Conservation (phyloP, 1,140 invertebrate species). For the Cyclina sinensis region DNA sequence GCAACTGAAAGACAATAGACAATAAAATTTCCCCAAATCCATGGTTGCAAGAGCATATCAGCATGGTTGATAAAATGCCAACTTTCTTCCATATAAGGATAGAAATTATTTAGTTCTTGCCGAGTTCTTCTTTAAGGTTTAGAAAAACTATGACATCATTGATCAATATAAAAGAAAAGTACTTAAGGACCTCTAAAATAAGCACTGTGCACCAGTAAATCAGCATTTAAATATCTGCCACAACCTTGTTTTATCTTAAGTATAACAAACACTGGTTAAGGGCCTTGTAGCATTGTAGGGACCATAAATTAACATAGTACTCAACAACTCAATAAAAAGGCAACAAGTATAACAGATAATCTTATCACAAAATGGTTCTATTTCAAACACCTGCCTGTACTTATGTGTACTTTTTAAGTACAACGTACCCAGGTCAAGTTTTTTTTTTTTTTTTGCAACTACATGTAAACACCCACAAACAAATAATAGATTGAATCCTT, state of each 20-base stretch:
- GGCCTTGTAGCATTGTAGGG: neutral
- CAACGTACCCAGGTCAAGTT: neutral
- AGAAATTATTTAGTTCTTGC: too few species aligned
- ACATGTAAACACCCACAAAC: neutral
- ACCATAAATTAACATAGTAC: neutral
- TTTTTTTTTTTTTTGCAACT: too few species aligned
- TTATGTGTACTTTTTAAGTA: slow-evolving; percentile 6
- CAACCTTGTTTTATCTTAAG: neutral
- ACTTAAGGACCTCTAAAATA: neutral
- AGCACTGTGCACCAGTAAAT: neutral
- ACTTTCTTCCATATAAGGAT: too few species aligned
- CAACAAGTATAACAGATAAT: neutral
- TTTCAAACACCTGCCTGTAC: neutral
- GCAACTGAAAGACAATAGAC: too few species aligned
- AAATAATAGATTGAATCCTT: neutral
- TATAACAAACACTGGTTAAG: neutral
- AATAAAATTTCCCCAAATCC: too few species aligned
- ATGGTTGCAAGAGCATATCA: too few species aligned
- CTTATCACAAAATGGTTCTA: slow-evolving; percentile 10
- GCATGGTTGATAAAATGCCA: too few species aligned
- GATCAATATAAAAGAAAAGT: too few species aligned
- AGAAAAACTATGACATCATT: too few species aligned
- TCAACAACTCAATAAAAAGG: slow-evolving; percentile 4
- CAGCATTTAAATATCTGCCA: neutral
- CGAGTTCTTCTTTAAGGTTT: too few species aligned